Evolutionary conservation across 2,797 vertebrate species (phyloP), one percentile per base, ranked within the genome.

Genomic region (Megalops cyprinoides): DNA sequence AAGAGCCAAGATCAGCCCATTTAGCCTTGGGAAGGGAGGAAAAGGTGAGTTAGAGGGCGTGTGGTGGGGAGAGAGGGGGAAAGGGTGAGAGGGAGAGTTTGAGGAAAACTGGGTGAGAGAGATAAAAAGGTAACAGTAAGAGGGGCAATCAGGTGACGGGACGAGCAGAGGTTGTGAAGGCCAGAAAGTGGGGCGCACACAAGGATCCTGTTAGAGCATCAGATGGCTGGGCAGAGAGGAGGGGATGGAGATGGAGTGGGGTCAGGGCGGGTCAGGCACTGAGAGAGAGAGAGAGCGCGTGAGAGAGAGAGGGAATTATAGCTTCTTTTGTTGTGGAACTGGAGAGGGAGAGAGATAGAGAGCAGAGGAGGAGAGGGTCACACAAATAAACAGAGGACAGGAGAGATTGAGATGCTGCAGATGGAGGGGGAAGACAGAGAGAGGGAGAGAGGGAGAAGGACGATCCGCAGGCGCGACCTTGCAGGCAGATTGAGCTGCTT

Each of bases 11-110:
- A n/a, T n/a, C n/a, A n/a, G n/a, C n/a, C n/a, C n/a, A n/a, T n/a
- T n/a, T n/a, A n/a, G n/a, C n/a, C n/a, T n/a, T n/a, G n/a, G n/a
- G n/a, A n/a, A n/a, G n/a, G n/a, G n/a, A n/a, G n/a, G n/a, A n/a
- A n/a, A 42, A 31, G 79, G 48, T 90, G 91, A 90, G 56, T 90
- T 90, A 90, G 88, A 88, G 82, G 82, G 87, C 89, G 87, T 2
- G 10, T n/a, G 74, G 9, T 4, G 14, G 4, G 31, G 74, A 15
- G 31, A 37, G 49, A 18, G 49, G 2, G 51, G 18, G 23, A 39
- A 51, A 56, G 31, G 39, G 67, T 20, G 37, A 42, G 37, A 42
- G 34, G 15, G 34, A 42, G 37, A 23, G 67, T 15, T 14, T 12
- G 31, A 5, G 37, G 34, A 39, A n/a, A n/a, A n/a, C n/a, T n/a